These are phyloP conservation scores for Nyctibius bracteatus DNA, from an alignment of 2,113 vertebrate genomes.

Conservation along the genomic window DNA sequence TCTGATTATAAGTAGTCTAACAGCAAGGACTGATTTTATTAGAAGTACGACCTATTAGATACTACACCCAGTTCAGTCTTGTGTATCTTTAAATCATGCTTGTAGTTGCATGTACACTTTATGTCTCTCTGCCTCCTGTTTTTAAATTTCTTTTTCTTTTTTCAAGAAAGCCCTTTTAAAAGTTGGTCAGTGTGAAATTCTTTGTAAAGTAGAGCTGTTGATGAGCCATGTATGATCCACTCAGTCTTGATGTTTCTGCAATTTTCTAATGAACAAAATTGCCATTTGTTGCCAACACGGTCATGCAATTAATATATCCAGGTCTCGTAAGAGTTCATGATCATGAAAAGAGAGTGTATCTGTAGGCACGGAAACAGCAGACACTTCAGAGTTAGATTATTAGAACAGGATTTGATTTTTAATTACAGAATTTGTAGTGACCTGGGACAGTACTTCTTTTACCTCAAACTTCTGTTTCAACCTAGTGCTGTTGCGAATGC, in stretches of 20 bases:
- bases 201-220: not conserved
- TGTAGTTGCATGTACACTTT: not conserved
- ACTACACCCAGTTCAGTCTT: not conserved
- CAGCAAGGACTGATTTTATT: not conserved
- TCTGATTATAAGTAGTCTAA: not conserved
- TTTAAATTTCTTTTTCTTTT: not conserved
- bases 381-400: not conserved
- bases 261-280: not conserved
- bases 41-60: not conserved
- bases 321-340: accelerated
- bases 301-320: not conserved
- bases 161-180: not conserved
- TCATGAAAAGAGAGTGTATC: not conserved
- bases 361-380: not conserved
- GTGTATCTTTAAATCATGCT: not conserved
- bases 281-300: not conserved
- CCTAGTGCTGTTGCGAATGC: not conserved
- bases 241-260: not conserved
- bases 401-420: not conserved
- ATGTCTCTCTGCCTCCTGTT: not conserved
- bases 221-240: not conserved
- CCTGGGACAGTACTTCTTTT: not conserved
- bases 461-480: not conserved
- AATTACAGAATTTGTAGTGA: not conserved
- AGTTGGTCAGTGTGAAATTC: not conserved